A percentile compares a stretch with the other conserved stretches of the same genome.
Conservation (phyloP, 1,140 invertebrate species). For the Sarcophaga bullata region DNA sequence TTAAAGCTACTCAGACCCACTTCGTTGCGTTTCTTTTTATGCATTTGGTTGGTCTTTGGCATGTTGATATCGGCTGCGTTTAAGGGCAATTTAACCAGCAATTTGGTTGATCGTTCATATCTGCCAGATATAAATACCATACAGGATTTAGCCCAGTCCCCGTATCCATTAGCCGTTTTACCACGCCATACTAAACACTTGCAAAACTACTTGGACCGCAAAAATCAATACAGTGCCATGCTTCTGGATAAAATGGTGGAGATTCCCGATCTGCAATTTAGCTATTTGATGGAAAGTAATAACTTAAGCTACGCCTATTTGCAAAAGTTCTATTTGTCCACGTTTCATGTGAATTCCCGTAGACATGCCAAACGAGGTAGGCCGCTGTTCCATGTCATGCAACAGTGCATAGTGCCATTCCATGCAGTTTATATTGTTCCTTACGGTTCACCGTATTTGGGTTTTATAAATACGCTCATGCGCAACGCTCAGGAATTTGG, state of each 20-base stretch:
- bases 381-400: slow-evolving; percentile 59
- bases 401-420: slow-evolving; percentile 59
- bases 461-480: slow-evolving; percentile 54
- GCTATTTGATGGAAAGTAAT: slow-evolving; percentile 46
- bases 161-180: slow-evolving; percentile 50
- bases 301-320: slow-evolving; percentile 55
- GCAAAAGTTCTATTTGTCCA: slow-evolving; percentile 57
- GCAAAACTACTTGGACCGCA: slow-evolving; percentile 49
- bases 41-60: slow-evolving; percentile 59
- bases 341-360: slow-evolving; percentile 53
- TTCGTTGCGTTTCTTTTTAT: slow-evolving; percentile 52
- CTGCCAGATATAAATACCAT: slow-evolving; percentile 56
- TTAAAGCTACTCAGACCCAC: slow-evolving; percentile 38
- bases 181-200: slow-evolving; percentile 53
- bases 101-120: slow-evolving; percentile 54
- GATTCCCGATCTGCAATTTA: slow-evolving; percentile 48
- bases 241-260: slow-evolving; percentile 49
- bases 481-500: slow-evolving; percentile 57
- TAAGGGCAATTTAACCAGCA: slow-evolving; percentile 58
- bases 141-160: slow-evolving; percentile 48
- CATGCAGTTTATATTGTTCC: slow-evolving; percentile 61
- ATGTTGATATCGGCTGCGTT: slow-evolving; percentile 58
- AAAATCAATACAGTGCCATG: slow-evolving; percentile 46
- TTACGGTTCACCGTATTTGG: slow-evolving; percentile 61
- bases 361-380: slow-evolving; percentile 51